Evolutionary conservation across 2,113 vertebrate genomes (phyloP).

Genomic region (Trichechus manatus): DNA sequence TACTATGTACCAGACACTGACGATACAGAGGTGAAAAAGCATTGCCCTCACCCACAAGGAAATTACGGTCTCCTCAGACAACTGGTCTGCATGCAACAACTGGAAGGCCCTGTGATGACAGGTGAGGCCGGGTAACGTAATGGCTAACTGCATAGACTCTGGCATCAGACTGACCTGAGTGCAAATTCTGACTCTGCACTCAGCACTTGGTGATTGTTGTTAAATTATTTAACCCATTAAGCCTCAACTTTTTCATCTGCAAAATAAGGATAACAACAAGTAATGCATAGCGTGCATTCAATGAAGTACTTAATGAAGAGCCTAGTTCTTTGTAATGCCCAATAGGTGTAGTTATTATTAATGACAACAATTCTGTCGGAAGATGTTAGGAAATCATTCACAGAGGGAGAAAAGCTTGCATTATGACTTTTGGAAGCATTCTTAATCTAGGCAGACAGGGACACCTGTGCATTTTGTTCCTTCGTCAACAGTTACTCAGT

Average conservation of each 20-base stretch:
- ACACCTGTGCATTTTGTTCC: constrained; percentile 63
- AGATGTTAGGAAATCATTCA: constrained; percentile 71
- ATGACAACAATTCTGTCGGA: background rate
- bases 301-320: background rate
- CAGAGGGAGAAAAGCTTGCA: background rate
- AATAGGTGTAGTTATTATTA: constrained; percentile 26
- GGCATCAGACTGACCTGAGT: background rate
- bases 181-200: background rate
- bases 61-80: background rate
- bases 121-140: background rate
- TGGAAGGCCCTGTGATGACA: background rate
- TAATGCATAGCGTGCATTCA: background rate
- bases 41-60: background rate
- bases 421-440: constrained; percentile 68
- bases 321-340: background rate
- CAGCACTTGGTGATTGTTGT: background rate
- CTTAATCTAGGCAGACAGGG: constrained; percentile 49
- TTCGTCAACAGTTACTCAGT: constrained; percentile 76
- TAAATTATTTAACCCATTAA: constrained; percentile 1
- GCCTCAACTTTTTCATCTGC: background rate
- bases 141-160: background rate
- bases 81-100: background rate
- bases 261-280: constrained; percentile 40
- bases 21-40: background rate
- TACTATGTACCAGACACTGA: background rate